Evolutionary conservation across 2,113 vertebrate genomes (phyloP).

Genomic region (Pelobates fuscus): DNA sequence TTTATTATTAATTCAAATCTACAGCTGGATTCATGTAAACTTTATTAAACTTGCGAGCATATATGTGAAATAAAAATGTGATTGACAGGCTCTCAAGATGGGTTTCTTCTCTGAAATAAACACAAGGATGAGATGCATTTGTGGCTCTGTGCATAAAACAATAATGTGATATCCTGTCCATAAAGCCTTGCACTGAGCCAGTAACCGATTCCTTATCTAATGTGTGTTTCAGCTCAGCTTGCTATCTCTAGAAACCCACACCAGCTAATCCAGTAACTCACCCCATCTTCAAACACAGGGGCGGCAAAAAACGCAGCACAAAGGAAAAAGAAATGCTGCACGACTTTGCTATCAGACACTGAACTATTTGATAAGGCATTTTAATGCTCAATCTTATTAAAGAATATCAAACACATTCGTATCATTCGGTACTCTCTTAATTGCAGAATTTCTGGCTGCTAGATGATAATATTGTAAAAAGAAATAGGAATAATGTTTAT

Average conservation of each 20-base stretch:
- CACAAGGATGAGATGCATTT: neutral
- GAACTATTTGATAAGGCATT: constrained; percentile 20
- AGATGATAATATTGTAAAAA: constrained; percentile 38
- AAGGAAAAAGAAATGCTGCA: neutral
- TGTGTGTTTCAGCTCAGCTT: neutral
- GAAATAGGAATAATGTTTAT: constrained; percentile 38
- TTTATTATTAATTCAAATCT: too few relatives aligned
- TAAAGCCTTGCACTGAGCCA: neutral
- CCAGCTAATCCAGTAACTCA: neutral
- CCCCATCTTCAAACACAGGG: constrained; percentile 2
- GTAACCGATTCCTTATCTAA: neutral
- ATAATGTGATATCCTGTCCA: neutral
- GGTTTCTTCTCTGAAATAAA: neutral
- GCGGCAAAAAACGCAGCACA: neutral
- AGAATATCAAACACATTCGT: constrained; percentile 38
- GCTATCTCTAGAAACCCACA: constrained; percentile 1
- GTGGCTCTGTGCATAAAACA: neutral
- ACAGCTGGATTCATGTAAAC: too few relatives aligned
- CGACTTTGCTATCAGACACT: constrained; percentile 25
- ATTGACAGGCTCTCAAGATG: too few relatives aligned
- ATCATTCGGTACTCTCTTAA: constrained; percentile 37
- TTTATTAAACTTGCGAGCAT: too few relatives aligned
- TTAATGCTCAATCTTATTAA: constrained; percentile 40
- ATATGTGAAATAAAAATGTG: too few relatives aligned
- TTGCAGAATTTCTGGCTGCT: constrained; percentile 36